Conservation (phyloP, 2,113 vertebrate genomes). For the Burhinus oedicnemus region DNA sequence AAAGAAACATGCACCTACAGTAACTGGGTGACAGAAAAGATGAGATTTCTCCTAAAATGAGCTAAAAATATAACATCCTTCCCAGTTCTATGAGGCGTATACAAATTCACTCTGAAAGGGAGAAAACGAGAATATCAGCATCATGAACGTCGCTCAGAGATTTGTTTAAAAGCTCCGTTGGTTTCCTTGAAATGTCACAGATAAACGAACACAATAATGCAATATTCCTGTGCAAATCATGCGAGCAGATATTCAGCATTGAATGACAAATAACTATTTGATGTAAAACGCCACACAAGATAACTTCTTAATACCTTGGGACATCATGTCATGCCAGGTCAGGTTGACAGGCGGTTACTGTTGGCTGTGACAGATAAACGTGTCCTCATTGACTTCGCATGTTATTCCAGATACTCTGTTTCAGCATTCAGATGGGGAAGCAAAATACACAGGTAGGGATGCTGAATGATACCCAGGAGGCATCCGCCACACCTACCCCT, state of each 20-base stretch:
- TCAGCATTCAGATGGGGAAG: background rate
- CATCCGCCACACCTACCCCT: background rate
- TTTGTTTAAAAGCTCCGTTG: background rate
- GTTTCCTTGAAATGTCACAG: background rate
- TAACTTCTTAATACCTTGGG: background rate
- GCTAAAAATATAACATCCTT: background rate
- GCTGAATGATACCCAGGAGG: background rate
- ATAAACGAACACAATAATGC: background rate
- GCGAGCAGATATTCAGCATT: background rate
- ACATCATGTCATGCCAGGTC: background rate
- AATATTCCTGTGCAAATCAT: background rate
- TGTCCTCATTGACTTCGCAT: fast-evolving
- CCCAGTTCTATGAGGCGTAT: background rate
- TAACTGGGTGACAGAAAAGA: background rate
- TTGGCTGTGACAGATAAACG: background rate
- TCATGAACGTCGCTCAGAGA: background rate
- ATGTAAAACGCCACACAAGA: background rate
- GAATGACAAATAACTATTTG: background rate
- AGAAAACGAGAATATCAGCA: background rate
- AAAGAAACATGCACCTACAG: background rate
- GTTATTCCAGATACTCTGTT: background rate
- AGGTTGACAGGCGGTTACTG: background rate
- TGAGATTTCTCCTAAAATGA: background rate
- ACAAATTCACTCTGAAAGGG: background rate
- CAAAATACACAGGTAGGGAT: background rate